Percentiles rank a stretch among this genome's conserved stretches.
Conservation (phyloP, 2,113 vertebrate species). For the Phaethon lepturus region DNA sequence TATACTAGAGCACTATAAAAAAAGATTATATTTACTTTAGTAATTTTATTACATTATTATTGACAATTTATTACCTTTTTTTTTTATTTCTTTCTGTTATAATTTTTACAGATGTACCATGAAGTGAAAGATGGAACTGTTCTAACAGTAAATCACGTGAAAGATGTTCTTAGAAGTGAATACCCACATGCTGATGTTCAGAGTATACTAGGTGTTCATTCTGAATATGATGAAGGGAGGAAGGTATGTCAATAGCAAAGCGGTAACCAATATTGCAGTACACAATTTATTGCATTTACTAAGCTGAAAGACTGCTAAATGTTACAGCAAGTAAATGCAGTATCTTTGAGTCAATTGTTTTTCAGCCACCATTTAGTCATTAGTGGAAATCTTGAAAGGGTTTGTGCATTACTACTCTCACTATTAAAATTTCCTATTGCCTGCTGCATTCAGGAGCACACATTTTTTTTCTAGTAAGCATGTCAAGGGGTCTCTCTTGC, state of each 20-base stretch:
- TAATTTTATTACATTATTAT: not conserved
- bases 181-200: conserved; percentile 83
- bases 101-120: conserved; percentile 85
- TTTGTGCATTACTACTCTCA: not conserved
- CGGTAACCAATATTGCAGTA: not conserved
- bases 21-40: not conserved
- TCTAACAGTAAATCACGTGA: conserved; percentile 83
- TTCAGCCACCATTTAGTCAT: not conserved
- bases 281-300: not conserved
- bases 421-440: not conserved
- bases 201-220: conserved; percentile 82
- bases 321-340: not conserved
- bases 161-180: conserved; percentile 80
- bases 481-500: not conserved
- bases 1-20: not conserved
- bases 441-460: not conserved
- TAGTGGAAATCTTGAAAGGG: not conserved
- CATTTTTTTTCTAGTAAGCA: not conserved
- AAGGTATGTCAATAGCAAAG: conserved; percentile 76
- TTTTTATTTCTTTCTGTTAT: not conserved
- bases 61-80: not conserved
- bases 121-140: conserved; percentile 75
- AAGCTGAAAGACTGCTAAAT: not conserved
- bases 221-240: conserved; percentile 86
- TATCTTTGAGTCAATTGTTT: not conserved